These are phyloP conservation scores for Lasioglossum malachurum DNA, from an alignment of 2,888 invertebrate genomes.

Conservation along the genomic window DNA sequence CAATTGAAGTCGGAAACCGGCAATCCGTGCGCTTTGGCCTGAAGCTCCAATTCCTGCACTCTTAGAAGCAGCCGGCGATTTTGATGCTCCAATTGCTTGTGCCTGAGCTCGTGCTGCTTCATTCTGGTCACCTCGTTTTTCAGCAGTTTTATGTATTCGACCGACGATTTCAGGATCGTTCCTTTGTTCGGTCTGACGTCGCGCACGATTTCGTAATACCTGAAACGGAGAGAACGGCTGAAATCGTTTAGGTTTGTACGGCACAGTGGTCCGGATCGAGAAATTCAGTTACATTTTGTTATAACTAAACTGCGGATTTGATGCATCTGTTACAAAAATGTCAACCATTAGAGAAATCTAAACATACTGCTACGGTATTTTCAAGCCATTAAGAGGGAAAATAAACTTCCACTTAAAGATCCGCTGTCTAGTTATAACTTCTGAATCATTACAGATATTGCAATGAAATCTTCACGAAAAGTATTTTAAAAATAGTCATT, in stretches of 20 bases:
- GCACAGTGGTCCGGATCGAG: no score
- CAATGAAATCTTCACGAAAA: no score
- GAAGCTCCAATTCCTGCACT: slow-evolving; percentile 93
- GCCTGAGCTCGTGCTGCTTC: slow-evolving; percentile 91
- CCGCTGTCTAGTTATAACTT: no score
- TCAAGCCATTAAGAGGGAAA: no score
- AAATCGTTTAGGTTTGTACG: background rate
- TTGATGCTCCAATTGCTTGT: slow-evolving; percentile 93
- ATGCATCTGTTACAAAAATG: no score
- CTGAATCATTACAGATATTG: no score
- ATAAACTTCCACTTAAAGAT: no score
- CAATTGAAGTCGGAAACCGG: slow-evolving; percentile 88
- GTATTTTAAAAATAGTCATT: no score
- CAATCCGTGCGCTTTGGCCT: slow-evolving; percentile 91
- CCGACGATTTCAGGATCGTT: slow-evolving; percentile 98
- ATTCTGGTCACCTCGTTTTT: slow-evolving; percentile 90
- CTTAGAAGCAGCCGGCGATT: slow-evolving; percentile 93
- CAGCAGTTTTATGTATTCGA: slow-evolving; percentile 97
- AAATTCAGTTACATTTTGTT: no score
- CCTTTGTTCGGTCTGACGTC: slow-evolving; percentile 97
- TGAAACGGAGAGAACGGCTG: slow-evolving; percentile 68
- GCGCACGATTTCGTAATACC: slow-evolving; percentile 94
- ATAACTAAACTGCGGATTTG: no score
- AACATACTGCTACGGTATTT: no score
- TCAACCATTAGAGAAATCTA: no score